Base-by-base conservation (phyloP, 1,140 invertebrate species). In the Campodea augens region DNA sequence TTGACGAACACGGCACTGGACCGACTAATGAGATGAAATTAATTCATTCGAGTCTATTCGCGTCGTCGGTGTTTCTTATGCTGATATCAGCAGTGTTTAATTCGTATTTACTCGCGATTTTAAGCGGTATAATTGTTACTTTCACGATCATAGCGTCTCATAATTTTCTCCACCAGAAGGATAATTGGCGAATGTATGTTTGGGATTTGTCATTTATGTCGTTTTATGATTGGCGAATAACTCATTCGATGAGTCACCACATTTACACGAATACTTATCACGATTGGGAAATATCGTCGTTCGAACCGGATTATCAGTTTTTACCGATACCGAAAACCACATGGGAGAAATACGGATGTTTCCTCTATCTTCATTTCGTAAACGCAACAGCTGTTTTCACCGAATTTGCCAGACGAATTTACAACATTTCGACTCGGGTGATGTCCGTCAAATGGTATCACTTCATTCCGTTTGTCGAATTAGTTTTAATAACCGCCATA, bases 131-230 rank as follows among this genome's bases (percentile, higher is more conserved):
- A 4, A 5, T 46, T 40, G 41, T 58, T 10, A 41, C 42, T 15
- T 42, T 57, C 43, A 24, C 20, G 2, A 47, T 44, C 3, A 54
- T 52, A n/a, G 52, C 47, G 7, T 48, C 56, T 3, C 60, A 62
- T 49, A 62, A 61, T 45, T 62, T 59, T 47, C 55, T 60, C 38
- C 60, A 62, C 41, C 41, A 57, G 43, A 47, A 45, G n/a, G 55
- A 62, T 48, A 58, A 57, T 40, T 61, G 55, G 55, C 38, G 60
- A 25, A 58, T 53, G 50, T 60, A 55, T 46, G 52, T 51, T 21
- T 57, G 50, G 27, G 60, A 61, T 47, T 43, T 62, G 37, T 41
- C 46, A 20, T 24, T 57, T 3, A 22, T 57, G 5, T 56, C 58
- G 0, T 58, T 41, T 5, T 50, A 42, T 18, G 57, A 61, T 24